phyloP scores from a whole-genome alignment of 2,113 vertebrate species.

The human region DNA sequence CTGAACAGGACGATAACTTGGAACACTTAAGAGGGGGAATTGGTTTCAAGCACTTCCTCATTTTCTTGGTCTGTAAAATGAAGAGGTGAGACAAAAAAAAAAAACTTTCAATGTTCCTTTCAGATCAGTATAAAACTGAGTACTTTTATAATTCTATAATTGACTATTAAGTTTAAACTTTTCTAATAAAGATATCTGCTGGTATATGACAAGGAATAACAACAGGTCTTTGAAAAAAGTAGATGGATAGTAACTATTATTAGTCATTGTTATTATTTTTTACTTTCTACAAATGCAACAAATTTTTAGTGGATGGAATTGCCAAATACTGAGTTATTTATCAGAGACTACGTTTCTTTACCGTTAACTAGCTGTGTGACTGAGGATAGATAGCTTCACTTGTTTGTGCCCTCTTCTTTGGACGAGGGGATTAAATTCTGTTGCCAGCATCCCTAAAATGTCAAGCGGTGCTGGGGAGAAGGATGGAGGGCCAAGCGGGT shows the following conservation, averaged over 20 bases:
- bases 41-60: conserved; percentile 31
- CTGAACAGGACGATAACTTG: conserved; percentile 10
- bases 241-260: not conserved
- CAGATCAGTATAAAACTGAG: conserved; percentile 3
- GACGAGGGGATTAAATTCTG: not conserved
- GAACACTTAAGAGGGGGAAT: not conserved
- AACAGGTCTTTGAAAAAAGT: not conserved
- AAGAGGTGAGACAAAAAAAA: not conserved
- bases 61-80: conserved; percentile 11
- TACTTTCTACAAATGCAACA: not conserved
- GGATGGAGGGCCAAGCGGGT: not conserved
- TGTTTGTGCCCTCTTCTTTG: not conserved
- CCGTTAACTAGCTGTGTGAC: not conserved
- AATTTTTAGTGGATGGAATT: not conserved
- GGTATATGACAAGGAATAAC: not conserved
- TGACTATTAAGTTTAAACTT: conserved; percentile 35
- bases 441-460: not conserved
- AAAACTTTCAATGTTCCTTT: conserved; percentile 2
- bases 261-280: not conserved
- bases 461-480: not conserved
- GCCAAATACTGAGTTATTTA: not conserved
- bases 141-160: not conserved
- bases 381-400: not conserved
- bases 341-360: not conserved
- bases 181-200: not conserved